phyloP scores from a whole-genome alignment of 2,113 vertebrate species.

The Coreoperca whiteheadi region DNA sequence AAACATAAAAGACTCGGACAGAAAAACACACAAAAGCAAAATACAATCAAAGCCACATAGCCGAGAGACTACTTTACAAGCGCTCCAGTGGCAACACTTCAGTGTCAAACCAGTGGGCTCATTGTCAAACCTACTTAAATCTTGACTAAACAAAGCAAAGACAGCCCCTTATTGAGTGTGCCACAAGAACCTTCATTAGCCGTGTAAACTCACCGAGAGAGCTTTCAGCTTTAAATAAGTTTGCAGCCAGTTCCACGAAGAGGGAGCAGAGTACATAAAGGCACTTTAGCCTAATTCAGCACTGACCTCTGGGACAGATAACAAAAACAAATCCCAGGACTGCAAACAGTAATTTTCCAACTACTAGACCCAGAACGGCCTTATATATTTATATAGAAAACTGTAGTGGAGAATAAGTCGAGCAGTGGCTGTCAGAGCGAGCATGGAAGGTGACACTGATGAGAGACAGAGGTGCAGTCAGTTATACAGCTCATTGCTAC shows the following conservation, averaged over 20 bases:
- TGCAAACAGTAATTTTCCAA: slow-evolving; percentile 37
- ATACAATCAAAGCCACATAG: slow-evolving; percentile 40
- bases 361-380: slow-evolving; percentile 1
- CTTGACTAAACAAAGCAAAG: slow-evolving; percentile 70
- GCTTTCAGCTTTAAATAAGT: slow-evolving; percentile 62
- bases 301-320: slow-evolving; percentile 57
- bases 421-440: slow-evolving; percentile 26
- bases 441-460: slow-evolving; percentile 16
- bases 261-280: slow-evolving; percentile 45
- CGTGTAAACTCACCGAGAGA: slow-evolving; percentile 50
- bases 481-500: slow-evolving; percentile 17
- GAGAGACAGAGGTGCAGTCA: slow-evolving; percentile 34
- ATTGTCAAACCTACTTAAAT: slow-evolving; percentile 74
- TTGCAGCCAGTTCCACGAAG: slow-evolving; percentile 45
- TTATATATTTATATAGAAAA: slow-evolving; percentile 12
- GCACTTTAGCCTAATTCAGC: slow-evolving; percentile 51
- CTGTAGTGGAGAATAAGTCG: background rate
- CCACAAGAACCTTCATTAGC: slow-evolving; percentile 69
- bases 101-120: slow-evolving; percentile 63
- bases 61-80: slow-evolving; percentile 41
- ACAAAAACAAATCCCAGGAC: slow-evolving; percentile 39
- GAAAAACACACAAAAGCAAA: slow-evolving; percentile 45
- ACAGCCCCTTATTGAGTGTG: slow-evolving; percentile 67
- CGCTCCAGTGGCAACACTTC: slow-evolving; percentile 57
- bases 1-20: slow-evolving; percentile 22